A percentile compares a stretch with the other conserved stretches of the same genome.
phyloP scores from a whole-genome alignment of 2,888 invertebrate genomes.

The Cantharis nigra region DNA sequence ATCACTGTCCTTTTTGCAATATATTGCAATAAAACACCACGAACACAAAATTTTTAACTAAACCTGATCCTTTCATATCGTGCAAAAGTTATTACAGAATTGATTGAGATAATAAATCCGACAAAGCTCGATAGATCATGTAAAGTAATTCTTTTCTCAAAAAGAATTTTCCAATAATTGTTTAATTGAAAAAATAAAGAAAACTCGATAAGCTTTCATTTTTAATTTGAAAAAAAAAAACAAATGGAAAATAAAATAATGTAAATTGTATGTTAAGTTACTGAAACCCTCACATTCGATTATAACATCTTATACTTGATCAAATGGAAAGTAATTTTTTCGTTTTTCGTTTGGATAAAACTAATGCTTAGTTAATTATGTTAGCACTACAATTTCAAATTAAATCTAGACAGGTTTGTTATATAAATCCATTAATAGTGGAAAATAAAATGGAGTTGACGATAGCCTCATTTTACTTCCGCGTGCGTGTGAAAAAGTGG shows the following conservation, averaged over 20 bases:
- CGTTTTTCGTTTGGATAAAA: not conserved
- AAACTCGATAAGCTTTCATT: no score
- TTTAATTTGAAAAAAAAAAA: not conserved
- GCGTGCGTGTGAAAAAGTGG: conserved; percentile 13
- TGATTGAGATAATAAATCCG: not conserved
- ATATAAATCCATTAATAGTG: not conserved
- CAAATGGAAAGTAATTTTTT: not conserved
- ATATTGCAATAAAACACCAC: not conserved
- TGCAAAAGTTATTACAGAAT: not conserved
- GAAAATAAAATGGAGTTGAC: conserved; percentile 2
- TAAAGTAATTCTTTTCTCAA: not conserved
- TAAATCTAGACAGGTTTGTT: not conserved
- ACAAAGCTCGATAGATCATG: not conserved
- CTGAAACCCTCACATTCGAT: not conserved
- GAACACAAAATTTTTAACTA: not conserved
- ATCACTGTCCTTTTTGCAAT: not conserved
- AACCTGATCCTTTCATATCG: not conserved
- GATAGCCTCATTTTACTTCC: conserved; percentile 10
- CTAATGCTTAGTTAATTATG: not conserved
- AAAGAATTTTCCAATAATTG: not conserved
- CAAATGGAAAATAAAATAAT: not conserved
- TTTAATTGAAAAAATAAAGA: not conserved
- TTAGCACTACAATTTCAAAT: not conserved
- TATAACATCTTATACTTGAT: not conserved
- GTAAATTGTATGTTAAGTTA: not conserved